Evolutionary conservation across 2,888 invertebrate genomes (phyloP), one percentile per base, ranked within the genome.

Genomic region (Cactoblastis cactorum): DNA sequence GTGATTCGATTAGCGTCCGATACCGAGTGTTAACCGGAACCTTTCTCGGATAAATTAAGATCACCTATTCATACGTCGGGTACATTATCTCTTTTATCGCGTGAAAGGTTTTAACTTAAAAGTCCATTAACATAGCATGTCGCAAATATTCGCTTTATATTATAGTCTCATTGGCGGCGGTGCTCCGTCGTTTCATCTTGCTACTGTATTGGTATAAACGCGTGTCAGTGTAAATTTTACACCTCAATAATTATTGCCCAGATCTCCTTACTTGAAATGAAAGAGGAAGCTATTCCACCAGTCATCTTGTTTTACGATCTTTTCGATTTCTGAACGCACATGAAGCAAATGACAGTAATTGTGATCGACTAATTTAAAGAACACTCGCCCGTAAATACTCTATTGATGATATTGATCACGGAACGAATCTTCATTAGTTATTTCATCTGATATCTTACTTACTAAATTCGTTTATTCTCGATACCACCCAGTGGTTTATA

Each of bases 11-110:
- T 80, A 81, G 76, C 74, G 70, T 73, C 73, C 76, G 74, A 74
- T 72, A 71, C 62, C 53, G 68, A 77, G 77, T 81, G 79, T 79
- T 80, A 79, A 77, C 76, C 80, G 81, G 79, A 80, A 80, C 78
- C 78, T 76, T 73, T 79, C 79, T 74, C 74, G 74, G 77, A 80
- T 85, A 83, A 85, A 83, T 87, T 85, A 86, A 85, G 83, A 86
- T 81, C 84, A 83, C 79, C 87, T 78, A 87, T 88, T 87, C 84
- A 88, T 78, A 75, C 64, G 85, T 84, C 83, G 70, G 71, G 67
- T 63, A 71, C 72, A 78, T 82, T 84, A 84, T 83, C 83, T 79
- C 65, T 63, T 34, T 53, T 68, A 79, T 79, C 82, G 77, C 72
- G 76, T 77, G 77, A 82, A 80, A 80, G 75, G 75, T 69, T 80